Percentiles rank a stretch among this genome's conserved stretches.
Conservation (phyloP, 2,113 vertebrate genomes). For the Prionailurus viverrinus region DNA sequence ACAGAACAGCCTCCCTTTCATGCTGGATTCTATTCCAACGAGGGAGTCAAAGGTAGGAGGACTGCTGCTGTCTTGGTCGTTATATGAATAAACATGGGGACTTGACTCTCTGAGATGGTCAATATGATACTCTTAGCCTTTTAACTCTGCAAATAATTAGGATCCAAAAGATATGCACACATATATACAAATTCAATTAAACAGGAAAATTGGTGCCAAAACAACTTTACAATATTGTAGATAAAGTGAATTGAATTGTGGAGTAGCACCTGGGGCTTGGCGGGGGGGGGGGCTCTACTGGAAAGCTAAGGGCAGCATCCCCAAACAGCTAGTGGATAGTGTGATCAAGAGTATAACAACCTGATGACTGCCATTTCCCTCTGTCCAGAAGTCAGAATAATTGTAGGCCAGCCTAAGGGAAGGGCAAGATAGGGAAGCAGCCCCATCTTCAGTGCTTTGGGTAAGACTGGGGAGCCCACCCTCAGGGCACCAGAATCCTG, state of each 20-base stretch:
- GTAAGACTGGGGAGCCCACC: background rate
- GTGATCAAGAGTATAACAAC: background rate
- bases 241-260: constrained; percentile 42
- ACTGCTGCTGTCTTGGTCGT: background rate
- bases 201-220: constrained; percentile 38
- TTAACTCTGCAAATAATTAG: constrained; percentile 57
- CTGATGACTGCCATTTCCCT: background rate
- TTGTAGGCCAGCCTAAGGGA: background rate
- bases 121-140: constrained; percentile 50
- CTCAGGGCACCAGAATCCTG: background rate
- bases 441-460: background rate
- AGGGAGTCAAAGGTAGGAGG: constrained; percentile 34
- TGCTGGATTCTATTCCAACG: background rate
- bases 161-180: background rate
- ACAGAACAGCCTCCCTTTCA: background rate
- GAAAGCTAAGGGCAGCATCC: background rate
- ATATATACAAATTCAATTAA: constrained; percentile 21
- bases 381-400: background rate
- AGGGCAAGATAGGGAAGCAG: background rate
- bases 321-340: background rate
- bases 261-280: background rate
- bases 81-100: constrained; percentile 57
- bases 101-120: constrained; percentile 39
- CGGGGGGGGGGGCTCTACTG: background rate
- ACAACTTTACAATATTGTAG: constrained; percentile 17